Conservation (phyloP, 2,113 vertebrate species). For the Macheiramphus alcinus region DNA sequence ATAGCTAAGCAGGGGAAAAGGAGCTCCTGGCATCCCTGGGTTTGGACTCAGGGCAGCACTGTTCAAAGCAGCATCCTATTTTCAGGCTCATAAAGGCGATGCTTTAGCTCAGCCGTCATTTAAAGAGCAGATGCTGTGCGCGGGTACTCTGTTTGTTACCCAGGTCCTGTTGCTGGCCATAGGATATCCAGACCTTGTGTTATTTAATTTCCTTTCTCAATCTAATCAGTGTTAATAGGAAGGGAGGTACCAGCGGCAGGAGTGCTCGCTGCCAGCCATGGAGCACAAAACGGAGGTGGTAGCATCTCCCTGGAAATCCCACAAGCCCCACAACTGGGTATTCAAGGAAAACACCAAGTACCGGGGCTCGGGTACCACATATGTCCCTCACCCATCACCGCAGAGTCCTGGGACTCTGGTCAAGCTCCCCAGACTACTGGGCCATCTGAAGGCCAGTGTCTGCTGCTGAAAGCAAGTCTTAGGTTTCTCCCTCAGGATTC, state of each 20-base stretch:
- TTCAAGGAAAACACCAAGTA: background rate
- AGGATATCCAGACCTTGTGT: background rate
- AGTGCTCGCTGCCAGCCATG: background rate
- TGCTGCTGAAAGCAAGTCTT: background rate
- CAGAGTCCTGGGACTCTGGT: background rate
- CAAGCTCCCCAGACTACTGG: background rate
- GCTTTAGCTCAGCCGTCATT: background rate
- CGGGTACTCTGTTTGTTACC: rapidly evolving
- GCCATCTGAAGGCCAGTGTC: background rate
- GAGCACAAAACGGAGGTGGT: background rate
- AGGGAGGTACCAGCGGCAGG: background rate
- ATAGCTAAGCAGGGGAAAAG: background rate
- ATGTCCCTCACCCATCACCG: rapidly evolving
- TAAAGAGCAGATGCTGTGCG: background rate
- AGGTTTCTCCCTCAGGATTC: background rate
- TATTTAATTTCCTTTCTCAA: background rate
- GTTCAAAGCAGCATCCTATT: background rate
- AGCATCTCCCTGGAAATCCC: background rate
- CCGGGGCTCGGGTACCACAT: rapidly evolving
- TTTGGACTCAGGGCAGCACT: background rate
- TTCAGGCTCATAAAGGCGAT: background rate
- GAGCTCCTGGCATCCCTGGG: background rate
- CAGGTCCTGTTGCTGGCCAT: too few species aligned
- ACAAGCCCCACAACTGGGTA: background rate
- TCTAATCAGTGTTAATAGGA: background rate